Conservation (phyloP, 2,888 invertebrate species). For the Lasioglossum pauxillum region DNA sequence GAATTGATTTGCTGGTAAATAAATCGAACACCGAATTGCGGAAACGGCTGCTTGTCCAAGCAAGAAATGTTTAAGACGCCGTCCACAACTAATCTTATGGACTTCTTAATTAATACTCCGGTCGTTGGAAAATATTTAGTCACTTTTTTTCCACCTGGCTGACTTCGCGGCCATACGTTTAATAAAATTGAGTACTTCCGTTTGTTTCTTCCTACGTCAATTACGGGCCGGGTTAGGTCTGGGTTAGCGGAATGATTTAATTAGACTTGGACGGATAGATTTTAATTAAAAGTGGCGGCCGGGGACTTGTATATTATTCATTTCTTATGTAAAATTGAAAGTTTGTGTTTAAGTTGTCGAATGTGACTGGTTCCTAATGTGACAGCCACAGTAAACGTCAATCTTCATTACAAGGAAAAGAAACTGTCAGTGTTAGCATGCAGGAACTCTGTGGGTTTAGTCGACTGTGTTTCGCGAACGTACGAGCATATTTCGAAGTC, state of each 20-base stretch:
- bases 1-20: constrained; percentile 41
- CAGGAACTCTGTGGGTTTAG: background rate
- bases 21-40: constrained; percentile 32
- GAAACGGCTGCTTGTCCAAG: constrained; percentile 21
- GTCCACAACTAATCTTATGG: background rate
- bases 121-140: constrained; percentile 19
- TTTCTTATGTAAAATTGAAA: background rate
- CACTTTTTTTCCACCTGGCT: background rate
- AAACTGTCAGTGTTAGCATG: background rate
- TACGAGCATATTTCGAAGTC: background rate
- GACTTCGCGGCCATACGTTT: background rate
- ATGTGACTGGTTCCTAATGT: background rate
- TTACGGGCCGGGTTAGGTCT: background rate
- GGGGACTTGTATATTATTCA: background rate
- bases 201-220: background rate
- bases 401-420: background rate
- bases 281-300: background rate
- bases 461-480: background rate
- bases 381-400: background rate
- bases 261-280: background rate
- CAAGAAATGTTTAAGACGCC: constrained; percentile 19
- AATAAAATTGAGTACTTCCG: background rate
- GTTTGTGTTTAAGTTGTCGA: background rate
- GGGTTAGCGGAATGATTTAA: background rate
- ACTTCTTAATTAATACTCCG: constrained; percentile 18